Conservation (phyloP, 1,140 invertebrate species). For the Thaumatotibia leucotreta region DNA sequence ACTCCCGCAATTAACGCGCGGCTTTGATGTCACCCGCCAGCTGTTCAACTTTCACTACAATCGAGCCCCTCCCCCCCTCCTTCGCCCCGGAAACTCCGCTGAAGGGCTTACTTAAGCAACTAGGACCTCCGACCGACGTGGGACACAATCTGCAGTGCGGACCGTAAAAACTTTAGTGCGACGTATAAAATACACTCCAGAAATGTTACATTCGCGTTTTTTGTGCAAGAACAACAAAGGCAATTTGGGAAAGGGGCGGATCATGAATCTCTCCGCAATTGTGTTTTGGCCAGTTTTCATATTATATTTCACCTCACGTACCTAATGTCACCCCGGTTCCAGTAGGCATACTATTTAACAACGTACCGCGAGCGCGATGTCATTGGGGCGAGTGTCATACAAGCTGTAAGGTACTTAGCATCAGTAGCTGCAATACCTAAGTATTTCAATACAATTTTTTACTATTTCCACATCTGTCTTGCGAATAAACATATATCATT, state of each 20-base stretch:
- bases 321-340: too few species aligned
- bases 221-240: not conserved
- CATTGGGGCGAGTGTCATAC: too few species aligned
- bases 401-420: too few species aligned
- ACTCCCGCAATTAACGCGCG: not conserved
- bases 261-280: too few species aligned
- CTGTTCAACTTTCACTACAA: conserved; percentile 8
- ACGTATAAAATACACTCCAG: not conserved
- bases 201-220: not conserved
- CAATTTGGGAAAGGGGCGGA: not conserved
- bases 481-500: too few species aligned
- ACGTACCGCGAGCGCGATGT: too few species aligned
- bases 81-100: conserved; percentile 2
- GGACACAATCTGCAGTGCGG: not conserved
- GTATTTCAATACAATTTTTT: too few species aligned
- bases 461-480: too few species aligned
- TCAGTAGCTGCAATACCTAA: too few species aligned
- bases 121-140: not conserved
- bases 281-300: too few species aligned
- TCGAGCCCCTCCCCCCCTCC: not conserved
- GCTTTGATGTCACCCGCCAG: not conserved
- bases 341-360: too few species aligned
- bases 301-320: too few species aligned
- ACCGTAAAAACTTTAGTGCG: not conserved
- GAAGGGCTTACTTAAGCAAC: not conserved